A percentile compares a stretch with the other conserved stretches of the same genome.
Evolutionary conservation across 2,113 vertebrate genomes (phyloP).

Genomic region (Planiliza haematocheilus): DNA sequence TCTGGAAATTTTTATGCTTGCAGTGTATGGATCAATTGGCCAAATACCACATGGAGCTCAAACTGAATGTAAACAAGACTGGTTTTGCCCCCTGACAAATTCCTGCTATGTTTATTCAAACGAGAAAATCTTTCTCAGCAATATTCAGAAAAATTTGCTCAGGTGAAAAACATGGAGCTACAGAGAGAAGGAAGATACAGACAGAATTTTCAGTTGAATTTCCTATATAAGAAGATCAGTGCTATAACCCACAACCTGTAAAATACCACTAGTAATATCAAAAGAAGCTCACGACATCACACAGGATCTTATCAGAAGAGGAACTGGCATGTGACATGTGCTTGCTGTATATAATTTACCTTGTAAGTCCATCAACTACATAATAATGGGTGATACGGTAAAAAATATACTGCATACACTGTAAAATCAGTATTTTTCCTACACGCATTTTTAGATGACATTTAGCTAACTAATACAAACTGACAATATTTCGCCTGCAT

Average conservation of each 20-base stretch:
- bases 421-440: not conserved
- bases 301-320: constrained; percentile 9
- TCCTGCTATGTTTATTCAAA: constrained; percentile 8
- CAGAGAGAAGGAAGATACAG: not conserved
- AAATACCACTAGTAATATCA: not conserved
- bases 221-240: too few relatives aligned
- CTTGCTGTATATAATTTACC: not conserved
- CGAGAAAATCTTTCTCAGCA: not conserved
- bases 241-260: too few relatives aligned
- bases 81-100: constrained; percentile 4
- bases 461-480: not conserved
- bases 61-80: not conserved
- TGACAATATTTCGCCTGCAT: not conserved
- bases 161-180: not conserved
- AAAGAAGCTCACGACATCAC: constrained; percentile 3
- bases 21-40: not conserved
- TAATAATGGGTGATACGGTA: not conserved
- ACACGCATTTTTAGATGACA: not conserved
- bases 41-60: not conserved
- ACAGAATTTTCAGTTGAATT: not conserved
- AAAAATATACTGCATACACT: not conserved
- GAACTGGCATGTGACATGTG: too few relatives aligned
- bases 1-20: not conserved
- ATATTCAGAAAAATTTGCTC: not conserved
- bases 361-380: constrained; percentile 19